These are phyloP conservation scores for Strigamia maritima DNA, from an alignment of 2,888 invertebrate genomes.

Conservation along the genomic window DNA sequence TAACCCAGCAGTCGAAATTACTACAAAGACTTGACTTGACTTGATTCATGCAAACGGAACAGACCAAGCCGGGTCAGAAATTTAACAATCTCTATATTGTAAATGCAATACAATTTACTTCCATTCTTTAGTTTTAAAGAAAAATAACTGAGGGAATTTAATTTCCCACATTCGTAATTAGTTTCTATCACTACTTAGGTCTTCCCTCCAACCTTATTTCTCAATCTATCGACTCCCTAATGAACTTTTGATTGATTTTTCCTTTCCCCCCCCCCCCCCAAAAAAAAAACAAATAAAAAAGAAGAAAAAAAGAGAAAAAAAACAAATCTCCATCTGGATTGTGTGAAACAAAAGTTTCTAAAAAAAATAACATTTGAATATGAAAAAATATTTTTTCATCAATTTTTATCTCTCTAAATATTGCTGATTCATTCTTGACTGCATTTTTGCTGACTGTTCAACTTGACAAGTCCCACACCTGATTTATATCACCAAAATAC, in stretches of 20 bases:
- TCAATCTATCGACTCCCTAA: neutral
- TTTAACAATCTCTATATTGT: neutral
- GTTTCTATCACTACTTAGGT: too few species aligned
- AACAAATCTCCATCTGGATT: too few species aligned
- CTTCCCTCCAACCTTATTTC: neutral
- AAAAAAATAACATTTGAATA: neutral
- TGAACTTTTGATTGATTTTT: neutral
- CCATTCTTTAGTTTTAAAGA: neutral
- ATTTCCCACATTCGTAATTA: neutral
- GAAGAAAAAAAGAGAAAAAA: too few species aligned
- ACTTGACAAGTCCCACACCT: neutral
- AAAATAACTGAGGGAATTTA: neutral
- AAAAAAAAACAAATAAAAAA: neutral
- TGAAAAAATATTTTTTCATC: neutral
- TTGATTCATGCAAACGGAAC: neutral
- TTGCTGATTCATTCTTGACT: slow-evolving; percentile 1
- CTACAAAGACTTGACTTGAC: neutral
- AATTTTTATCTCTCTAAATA: neutral
- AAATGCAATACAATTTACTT: neutral
- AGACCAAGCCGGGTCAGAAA: neutral
- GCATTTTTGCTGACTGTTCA: neutral
- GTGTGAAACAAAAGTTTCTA: too few species aligned
- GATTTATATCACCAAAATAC: neutral
- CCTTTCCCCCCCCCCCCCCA: neutral
- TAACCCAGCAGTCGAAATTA: slow-evolving; percentile 12